Evolutionary conservation across 2,888 invertebrate genomes (phyloP).

Genomic region (Hofmannophila pseudospretella): DNA sequence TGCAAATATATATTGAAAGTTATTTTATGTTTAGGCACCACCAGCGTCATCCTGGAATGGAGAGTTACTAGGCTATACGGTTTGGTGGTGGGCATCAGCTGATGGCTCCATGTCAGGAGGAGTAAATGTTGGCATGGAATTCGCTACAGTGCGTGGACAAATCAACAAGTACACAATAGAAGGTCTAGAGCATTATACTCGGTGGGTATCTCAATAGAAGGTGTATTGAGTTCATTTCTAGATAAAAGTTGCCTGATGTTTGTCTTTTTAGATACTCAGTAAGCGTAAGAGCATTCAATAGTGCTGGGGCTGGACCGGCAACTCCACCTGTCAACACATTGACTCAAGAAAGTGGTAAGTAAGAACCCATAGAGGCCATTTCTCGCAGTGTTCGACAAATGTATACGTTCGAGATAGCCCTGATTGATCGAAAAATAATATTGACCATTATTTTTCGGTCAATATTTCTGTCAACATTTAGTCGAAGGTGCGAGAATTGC

Average conservation of each 20-base stretch:
- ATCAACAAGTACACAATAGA: constrained; percentile 84
- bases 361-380: not conserved
- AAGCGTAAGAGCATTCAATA: constrained; percentile 91
- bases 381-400: too few species aligned
- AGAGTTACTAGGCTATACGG: constrained; percentile 85
- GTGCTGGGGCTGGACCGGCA: constrained; percentile 89
- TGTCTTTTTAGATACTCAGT: constrained; percentile 82
- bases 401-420: too few species aligned
- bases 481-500: too few species aligned
- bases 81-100: constrained; percentile 80
- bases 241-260: too few species aligned
- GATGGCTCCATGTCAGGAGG: constrained; percentile 59
- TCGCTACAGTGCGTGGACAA: constrained; percentile 84
- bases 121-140: constrained; percentile 64
- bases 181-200: constrained; percentile 87
- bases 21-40: too few species aligned
- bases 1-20: too few species aligned
- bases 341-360: constrained; percentile 89
- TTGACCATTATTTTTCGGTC: too few species aligned
- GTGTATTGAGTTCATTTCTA: too few species aligned
- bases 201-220: constrained; percentile 54
- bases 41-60: constrained; percentile 85
- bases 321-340: constrained; percentile 86
- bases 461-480: too few species aligned
- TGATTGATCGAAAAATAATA: too few species aligned